These are phyloP conservation scores for Vannuccia rotundouncinata DNA, from an alignment of 2,888 invertebrate genomes.

Conservation along the genomic window DNA sequence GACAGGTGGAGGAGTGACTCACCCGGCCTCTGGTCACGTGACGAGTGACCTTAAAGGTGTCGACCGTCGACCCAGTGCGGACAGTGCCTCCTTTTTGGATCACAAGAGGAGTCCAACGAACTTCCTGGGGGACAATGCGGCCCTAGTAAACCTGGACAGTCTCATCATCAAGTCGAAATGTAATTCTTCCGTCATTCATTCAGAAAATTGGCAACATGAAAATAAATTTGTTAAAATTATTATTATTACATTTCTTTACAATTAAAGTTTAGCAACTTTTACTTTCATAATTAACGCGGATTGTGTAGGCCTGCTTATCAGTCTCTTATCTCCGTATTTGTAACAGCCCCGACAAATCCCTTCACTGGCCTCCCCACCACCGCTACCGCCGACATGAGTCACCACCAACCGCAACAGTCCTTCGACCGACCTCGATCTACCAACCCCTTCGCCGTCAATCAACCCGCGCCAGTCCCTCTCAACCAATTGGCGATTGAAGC, in stretches of 20 bases:
- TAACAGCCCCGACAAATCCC: not conserved
- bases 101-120: not conserved
- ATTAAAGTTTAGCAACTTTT: too few relatives aligned
- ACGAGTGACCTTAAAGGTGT: too few relatives aligned
- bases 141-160: not conserved
- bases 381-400: not conserved
- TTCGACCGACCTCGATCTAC: not conserved
- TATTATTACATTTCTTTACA: too few relatives aligned
- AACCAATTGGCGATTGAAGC: not conserved
- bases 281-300: too few relatives aligned
- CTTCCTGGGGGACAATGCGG: slow-evolving; percentile 10
- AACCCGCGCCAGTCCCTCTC: not conserved
- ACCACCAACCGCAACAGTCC: not conserved
- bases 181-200: not conserved
- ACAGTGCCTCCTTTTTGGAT: too few relatives aligned
- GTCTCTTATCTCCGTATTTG: not conserved
- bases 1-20: too few relatives aligned
- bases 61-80: too few relatives aligned
- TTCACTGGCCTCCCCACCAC: not conserved
- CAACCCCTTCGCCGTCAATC: not conserved
- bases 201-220: not conserved
- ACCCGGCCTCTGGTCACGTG: too few relatives aligned
- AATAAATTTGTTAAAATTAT: too few relatives aligned
- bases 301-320: too few relatives aligned
- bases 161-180: not conserved